Conservation (phyloP, 2,797 vertebrate genomes). For the Poeciliopsis infans region DNA sequence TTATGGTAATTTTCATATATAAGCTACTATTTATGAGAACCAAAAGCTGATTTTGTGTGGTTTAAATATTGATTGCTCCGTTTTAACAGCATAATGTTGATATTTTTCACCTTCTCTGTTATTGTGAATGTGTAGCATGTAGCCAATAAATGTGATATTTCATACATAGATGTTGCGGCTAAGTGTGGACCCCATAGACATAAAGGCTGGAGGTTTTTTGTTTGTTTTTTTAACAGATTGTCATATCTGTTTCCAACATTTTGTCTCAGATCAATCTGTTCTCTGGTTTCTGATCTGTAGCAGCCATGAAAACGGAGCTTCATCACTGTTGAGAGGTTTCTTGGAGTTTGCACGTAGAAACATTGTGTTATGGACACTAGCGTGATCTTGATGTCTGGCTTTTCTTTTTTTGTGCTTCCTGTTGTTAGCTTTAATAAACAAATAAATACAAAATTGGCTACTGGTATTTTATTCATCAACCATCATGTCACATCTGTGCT, state of each 20-base stretch:
- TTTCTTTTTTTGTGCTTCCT: constrained; percentile 48
- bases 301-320: constrained; percentile 7
- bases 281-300: constrained; percentile 8
- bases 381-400: constrained; percentile 33
- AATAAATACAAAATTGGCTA: constrained; percentile 59
- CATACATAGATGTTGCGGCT: neutral
- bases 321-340: constrained; percentile 27
- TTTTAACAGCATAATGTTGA: neutral
- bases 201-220: neutral
- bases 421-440: constrained; percentile 74
- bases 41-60: constrained; percentile 5
- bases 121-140: constrained; percentile 24
- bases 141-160: constrained; percentile 37
- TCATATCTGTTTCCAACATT: constrained; percentile 10
- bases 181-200: neutral
- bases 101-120: constrained; percentile 36
- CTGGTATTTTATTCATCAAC: constrained; percentile 35
- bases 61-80: constrained; percentile 4
- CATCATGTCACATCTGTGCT: neutral
- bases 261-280: neutral
- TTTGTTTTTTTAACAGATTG: constrained; percentile 8
- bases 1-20: neutral
- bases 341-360: constrained; percentile 21
- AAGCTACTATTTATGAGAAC: constrained; percentile 9
- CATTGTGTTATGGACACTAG: constrained; percentile 39